Evolutionary conservation across 2,113 vertebrate genomes (phyloP).

Genomic region (Piprites chloris): DNA sequence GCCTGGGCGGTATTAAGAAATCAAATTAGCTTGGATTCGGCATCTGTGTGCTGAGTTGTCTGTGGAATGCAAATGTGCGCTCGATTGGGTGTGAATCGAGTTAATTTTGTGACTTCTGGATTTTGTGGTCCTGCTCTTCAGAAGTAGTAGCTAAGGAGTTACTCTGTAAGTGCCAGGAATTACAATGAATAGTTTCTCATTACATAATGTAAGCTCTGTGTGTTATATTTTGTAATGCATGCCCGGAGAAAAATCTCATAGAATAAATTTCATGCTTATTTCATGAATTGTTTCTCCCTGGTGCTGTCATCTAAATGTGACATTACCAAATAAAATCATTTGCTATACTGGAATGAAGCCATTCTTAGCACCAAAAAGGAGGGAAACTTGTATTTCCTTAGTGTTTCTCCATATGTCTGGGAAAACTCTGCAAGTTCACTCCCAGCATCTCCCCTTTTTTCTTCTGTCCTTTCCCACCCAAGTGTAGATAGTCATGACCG

Average conservation of each 20-base stretch:
- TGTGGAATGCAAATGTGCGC: background rate
- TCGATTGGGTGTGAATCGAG: background rate
- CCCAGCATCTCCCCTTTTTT: slow-evolving; percentile 25
- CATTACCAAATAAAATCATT: background rate
- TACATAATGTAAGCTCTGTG: background rate
- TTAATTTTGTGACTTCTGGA: slow-evolving; percentile 1
- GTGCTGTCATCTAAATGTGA: background rate
- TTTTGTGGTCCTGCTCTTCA: background rate
- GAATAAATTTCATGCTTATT: slow-evolving; percentile 29
- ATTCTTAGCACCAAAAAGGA: background rate
- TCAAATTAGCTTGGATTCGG: background rate
- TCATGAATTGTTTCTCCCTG: background rate
- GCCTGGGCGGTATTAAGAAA: background rate
- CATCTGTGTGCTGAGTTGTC: background rate
- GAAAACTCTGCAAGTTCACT: slow-evolving; percentile 6
- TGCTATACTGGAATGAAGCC: background rate
- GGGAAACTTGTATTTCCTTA: background rate
- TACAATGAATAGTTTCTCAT: slow-evolving; percentile 6
- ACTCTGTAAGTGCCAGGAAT: slow-evolving; percentile 2
- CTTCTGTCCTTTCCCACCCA: slow-evolving; percentile 15
- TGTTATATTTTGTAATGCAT: background rate
- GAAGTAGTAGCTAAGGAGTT: background rate
- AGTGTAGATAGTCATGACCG: background rate
- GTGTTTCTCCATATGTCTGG: background rate
- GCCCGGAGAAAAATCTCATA: slow-evolving; percentile 16